Percentiles rank a stretch among this genome's conserved stretches.
Conservation (phyloP, 2,888 invertebrate genomes). For the Melikaiella ostensackeni region DNA sequence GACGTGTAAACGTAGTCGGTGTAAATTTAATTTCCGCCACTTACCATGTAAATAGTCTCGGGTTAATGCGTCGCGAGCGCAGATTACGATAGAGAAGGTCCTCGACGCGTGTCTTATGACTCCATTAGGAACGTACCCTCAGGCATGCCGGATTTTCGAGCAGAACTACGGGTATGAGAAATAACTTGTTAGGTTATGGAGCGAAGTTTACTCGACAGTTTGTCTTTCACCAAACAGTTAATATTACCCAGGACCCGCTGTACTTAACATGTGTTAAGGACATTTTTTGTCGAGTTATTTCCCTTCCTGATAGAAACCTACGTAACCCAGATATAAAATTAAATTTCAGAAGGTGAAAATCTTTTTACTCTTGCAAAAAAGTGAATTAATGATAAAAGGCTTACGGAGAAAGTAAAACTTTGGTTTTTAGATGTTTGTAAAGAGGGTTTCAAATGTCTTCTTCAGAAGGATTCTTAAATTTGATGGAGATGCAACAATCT, state of each 20-base stretch:
- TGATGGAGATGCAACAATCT: too few species aligned
- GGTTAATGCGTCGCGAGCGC: neutral
- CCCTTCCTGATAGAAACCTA: neutral
- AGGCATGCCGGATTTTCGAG: neutral
- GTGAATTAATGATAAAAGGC: too few species aligned
- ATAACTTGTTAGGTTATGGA: conserved; percentile 1
- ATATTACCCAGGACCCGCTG: neutral
- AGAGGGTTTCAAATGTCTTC: too few species aligned
- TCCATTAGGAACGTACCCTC: neutral
- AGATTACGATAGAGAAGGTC: neutral
- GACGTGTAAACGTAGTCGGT: neutral
- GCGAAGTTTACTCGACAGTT: neutral
- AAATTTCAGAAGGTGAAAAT: too few species aligned
- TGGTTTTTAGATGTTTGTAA: too few species aligned
- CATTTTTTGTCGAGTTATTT: neutral
- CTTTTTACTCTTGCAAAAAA: too few species aligned
- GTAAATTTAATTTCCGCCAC: neutral
- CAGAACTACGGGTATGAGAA: neutral
- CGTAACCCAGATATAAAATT: too few species aligned
- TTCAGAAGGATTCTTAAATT: too few species aligned
- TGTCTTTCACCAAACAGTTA: neutral
- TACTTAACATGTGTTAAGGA: neutral
- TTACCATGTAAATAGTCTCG: neutral
- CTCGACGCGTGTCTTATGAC: conserved; percentile 3
- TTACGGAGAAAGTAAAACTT: too few species aligned